These are phyloP conservation scores for Heliconius eleuchia DNA, from an alignment of 1,140 invertebrate species.

Conservation along the genomic window DNA sequence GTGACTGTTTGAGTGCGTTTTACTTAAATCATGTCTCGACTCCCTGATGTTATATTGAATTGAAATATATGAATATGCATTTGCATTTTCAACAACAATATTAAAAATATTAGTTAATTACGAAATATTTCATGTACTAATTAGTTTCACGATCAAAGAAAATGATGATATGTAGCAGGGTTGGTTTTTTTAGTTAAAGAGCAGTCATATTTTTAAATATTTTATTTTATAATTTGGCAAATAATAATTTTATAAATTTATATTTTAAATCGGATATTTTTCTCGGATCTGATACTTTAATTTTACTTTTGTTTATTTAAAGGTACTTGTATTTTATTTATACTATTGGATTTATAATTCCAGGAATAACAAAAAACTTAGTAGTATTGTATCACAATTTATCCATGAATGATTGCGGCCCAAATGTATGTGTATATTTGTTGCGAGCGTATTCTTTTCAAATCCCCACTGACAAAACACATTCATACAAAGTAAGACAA, in stretches of 20 bases:
- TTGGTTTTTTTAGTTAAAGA: not conserved
- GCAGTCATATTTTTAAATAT: no score
- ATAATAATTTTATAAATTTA: no score
- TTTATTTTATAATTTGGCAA: no score
- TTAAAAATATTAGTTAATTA: slow-evolving; percentile 11
- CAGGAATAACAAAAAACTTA: not conserved
- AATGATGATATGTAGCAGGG: not conserved
- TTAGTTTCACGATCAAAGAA: not conserved
- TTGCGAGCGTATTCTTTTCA: slow-evolving; percentile 58
- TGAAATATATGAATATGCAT: not conserved
- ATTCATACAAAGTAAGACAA: slow-evolving; percentile 40
- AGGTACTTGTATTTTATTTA: not conserved
- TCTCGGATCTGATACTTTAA: no score
- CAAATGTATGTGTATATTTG: slow-evolving; percentile 52
- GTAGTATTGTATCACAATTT: not conserved
- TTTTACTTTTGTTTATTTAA: no score
- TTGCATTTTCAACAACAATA: slow-evolving; percentile 10
- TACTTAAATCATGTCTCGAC: slow-evolving; percentile 13
- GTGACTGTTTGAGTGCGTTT: slow-evolving; percentile 13
- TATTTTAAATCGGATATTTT: no score
- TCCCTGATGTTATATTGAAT: slow-evolving; percentile 8
- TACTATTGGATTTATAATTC: not conserved
- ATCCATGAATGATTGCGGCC: slow-evolving; percentile 32
- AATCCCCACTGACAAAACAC: slow-evolving; percentile 57
- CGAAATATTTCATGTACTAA: not conserved